A percentile compares a stretch with the other conserved stretches of the same genome.
Conservation (phyloP, 2,797 vertebrate genomes). For the Hipposideros larvatus region DNA sequence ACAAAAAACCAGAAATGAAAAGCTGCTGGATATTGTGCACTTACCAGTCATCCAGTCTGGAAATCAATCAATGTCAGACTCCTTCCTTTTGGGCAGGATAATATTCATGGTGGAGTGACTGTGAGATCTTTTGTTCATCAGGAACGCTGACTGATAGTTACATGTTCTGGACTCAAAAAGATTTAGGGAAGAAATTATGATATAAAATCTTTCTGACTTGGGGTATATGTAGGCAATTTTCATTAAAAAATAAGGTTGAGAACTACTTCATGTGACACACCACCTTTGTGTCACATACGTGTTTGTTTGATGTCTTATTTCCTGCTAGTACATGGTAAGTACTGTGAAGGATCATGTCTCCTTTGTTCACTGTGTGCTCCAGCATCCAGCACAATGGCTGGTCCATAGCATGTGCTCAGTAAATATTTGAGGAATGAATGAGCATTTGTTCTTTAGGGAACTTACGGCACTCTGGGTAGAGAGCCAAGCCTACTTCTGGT, state of each 20-base stretch:
- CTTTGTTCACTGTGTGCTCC: too few relatives aligned
- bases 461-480: background rate
- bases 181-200: background rate
- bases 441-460: conserved; percentile 1
- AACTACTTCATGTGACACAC: background rate
- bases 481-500: background rate
- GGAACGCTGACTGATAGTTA: background rate
- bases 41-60: background rate
- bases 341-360: background rate
- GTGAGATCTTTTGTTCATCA: background rate
- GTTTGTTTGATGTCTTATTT: background rate
- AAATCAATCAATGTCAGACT: background rate
- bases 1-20: background rate
- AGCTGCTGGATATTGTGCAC: background rate
- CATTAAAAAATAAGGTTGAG: background rate
- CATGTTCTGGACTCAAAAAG: background rate
- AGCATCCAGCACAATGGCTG: background rate
- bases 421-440: background rate
- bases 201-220: background rate
- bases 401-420: background rate
- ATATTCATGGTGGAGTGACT: too few relatives aligned
- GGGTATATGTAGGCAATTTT: background rate
- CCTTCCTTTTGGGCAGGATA: background rate
- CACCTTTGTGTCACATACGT: background rate
- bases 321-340: rapidly evolving